These are phyloP conservation scores for Oryzaephilus surinamensis DNA, from an alignment of 1,140 invertebrate genomes.

Conservation along the genomic window DNA sequence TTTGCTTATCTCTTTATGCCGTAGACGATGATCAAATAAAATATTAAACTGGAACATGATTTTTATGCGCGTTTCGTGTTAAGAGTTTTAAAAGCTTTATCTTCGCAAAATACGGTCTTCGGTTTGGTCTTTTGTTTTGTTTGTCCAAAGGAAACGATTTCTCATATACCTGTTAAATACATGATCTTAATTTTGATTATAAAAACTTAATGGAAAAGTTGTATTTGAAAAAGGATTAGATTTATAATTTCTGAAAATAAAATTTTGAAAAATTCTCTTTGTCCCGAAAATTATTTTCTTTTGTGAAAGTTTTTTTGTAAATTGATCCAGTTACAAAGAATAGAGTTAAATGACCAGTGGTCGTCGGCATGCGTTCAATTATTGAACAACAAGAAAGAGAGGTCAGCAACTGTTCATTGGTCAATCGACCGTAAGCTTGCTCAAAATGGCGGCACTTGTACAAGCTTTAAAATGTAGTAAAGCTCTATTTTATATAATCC, in stretches of 20 bases:
- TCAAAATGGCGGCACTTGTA: conserved; percentile 13
- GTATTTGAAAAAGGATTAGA: too few relatives aligned
- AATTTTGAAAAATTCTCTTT: conserved; percentile 2
- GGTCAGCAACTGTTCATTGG: conserved; percentile 11
- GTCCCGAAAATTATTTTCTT: background rate
- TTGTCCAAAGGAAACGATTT: conserved; percentile 1
- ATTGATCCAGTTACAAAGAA: background rate
- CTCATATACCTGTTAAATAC: too few relatives aligned
- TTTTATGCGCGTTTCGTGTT: conserved; percentile 31
- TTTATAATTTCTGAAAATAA: too few relatives aligned
- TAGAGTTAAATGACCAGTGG: conserved; percentile 8
- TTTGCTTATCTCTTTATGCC: conserved; percentile 24
- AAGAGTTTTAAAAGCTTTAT: conserved; percentile 24
- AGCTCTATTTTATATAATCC: too few relatives aligned
- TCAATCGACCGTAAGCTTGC: conserved; percentile 13
- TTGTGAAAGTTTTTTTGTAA: too few relatives aligned
- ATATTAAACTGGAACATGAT: conserved; percentile 32
- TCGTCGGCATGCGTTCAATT: conserved; percentile 17
- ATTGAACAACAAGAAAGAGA: conserved; percentile 8
- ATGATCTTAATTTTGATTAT: too few relatives aligned
- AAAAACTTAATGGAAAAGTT: too few relatives aligned
- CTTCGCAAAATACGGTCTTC: conserved; percentile 6
- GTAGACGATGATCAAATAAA: conserved; percentile 31
- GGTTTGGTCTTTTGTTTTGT: conserved; percentile 10
- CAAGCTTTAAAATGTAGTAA: too few relatives aligned